Conservation (phyloP, 1,140 invertebrate genomes). For the Drosophila azteca region DNA sequence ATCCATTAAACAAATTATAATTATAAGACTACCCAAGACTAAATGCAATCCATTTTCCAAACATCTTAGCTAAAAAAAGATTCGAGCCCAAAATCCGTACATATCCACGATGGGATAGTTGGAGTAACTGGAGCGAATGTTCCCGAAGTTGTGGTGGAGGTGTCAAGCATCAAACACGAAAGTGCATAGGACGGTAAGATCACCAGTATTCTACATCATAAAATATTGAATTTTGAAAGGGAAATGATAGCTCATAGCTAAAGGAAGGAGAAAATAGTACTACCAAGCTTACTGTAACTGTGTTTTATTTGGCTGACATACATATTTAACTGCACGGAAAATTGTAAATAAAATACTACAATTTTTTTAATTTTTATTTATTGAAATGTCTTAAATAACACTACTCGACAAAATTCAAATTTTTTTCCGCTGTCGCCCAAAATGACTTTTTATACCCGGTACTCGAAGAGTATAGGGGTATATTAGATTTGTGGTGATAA, state of each 20-base stretch:
- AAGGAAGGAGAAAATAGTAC: no score
- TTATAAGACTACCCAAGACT: neutral
- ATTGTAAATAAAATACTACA: no score
- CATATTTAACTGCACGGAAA: no score
- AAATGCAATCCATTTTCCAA: slow-evolving; percentile 5
- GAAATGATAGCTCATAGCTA: neutral
- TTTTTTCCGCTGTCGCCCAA: no score
- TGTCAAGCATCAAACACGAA: slow-evolving; percentile 88
- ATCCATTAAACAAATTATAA: neutral
- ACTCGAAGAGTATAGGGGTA: no score
- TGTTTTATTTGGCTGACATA: neutral
- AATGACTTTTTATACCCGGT: no score
- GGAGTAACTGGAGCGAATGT: slow-evolving; percentile 90
- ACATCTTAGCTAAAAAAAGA: slow-evolving; percentile 45
- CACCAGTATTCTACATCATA: neutral
- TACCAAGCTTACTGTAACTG: no score
- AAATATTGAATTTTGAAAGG: neutral
- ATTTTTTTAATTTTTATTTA: no score
- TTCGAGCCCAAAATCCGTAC: slow-evolving; percentile 53
- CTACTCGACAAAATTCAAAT: no score
- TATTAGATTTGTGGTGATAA: no score
- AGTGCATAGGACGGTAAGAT: slow-evolving; percentile 75
- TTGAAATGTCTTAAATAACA: no score
- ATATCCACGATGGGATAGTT: slow-evolving; percentile 88
- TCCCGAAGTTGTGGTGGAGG: slow-evolving; percentile 94